These are phyloP conservation scores for Emydoidea blandingii DNA, from an alignment of 2,797 vertebrate species.

Conservation along the genomic window DNA sequence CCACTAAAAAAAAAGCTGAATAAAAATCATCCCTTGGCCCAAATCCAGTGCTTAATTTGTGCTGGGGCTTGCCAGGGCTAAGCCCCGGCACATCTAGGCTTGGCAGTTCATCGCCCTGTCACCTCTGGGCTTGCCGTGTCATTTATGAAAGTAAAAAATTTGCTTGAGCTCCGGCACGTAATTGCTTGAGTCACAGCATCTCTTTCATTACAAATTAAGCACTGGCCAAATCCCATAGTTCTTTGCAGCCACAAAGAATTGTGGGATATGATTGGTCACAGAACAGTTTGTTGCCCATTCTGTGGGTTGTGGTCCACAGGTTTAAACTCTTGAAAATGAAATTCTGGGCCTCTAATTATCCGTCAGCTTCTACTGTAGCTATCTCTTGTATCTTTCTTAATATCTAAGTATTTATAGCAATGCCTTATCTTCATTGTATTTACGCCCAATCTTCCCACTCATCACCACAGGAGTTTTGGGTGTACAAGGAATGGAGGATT, in stretches of 20 bases:
- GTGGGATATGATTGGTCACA: background rate
- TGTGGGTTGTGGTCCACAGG: background rate
- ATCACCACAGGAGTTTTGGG: background rate
- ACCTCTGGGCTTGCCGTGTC: no score
- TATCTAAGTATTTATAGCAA: background rate
- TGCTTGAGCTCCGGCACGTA: no score
- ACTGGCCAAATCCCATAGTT: no score
- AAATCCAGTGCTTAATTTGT: no score
- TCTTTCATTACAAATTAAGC: no score
- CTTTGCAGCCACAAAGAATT: background rate
- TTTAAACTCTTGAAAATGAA: background rate
- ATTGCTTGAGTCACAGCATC: no score
- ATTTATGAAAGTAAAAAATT: no score
- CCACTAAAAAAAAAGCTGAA: background rate
- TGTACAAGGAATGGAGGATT: background rate
- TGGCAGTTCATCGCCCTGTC: no score
- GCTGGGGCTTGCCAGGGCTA: no score
- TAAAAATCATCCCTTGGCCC: background rate
- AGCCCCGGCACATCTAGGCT: no score
- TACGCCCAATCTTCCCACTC: background rate
- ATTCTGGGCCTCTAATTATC: background rate
- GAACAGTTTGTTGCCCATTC: background rate
- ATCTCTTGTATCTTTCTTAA: background rate
- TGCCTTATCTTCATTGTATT: background rate
- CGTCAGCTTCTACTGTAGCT: background rate